These are phyloP conservation scores for Oryzias curvinotus DNA, from an alignment of 2,113 vertebrate species.

Conservation along the genomic window DNA sequence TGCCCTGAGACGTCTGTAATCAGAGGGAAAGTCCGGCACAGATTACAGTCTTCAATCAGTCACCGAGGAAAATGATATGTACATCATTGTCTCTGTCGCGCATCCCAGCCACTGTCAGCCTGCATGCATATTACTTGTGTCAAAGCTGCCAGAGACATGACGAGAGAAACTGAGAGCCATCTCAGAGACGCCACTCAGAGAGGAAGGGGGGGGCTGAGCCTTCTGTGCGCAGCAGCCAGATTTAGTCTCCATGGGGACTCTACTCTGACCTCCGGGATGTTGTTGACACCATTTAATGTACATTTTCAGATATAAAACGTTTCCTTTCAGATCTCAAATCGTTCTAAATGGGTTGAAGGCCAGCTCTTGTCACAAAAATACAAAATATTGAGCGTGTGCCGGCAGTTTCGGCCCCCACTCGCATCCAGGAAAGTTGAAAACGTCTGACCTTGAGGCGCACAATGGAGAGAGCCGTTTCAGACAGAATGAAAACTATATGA, in stretches of 20 bases:
- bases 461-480: constrained; percentile 58
- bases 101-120: constrained; percentile 70
- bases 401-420: constrained; percentile 20
- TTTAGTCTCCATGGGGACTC: constrained; percentile 71
- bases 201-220: constrained; percentile 49
- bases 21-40: constrained; percentile 81
- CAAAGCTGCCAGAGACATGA: constrained; percentile 79
- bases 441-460: constrained; percentile 61
- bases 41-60: constrained; percentile 86
- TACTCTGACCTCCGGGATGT: constrained; percentile 64
- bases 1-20: constrained; percentile 78
- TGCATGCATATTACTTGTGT: constrained; percentile 81
- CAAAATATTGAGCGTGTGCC: constrained; percentile 43
- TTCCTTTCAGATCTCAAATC: constrained; percentile 64
- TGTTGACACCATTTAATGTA: constrained; percentile 77
- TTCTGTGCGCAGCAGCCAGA: constrained; percentile 52
- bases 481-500: constrained; percentile 40
- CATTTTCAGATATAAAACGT: constrained; percentile 72
- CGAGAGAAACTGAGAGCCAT: constrained; percentile 75
- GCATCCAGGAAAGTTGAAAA: constrained; percentile 51
- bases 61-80: constrained; percentile 83
- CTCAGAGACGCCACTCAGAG: constrained; percentile 70
- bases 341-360: constrained; percentile 59
- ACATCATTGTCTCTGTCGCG: constrained; percentile 78
- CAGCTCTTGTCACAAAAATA: constrained; percentile 60